Evolutionary conservation across 2,888 invertebrate genomes (phyloP), one percentile per base, ranked within the genome.

Genomic region (Apocheima hispidaria): DNA sequence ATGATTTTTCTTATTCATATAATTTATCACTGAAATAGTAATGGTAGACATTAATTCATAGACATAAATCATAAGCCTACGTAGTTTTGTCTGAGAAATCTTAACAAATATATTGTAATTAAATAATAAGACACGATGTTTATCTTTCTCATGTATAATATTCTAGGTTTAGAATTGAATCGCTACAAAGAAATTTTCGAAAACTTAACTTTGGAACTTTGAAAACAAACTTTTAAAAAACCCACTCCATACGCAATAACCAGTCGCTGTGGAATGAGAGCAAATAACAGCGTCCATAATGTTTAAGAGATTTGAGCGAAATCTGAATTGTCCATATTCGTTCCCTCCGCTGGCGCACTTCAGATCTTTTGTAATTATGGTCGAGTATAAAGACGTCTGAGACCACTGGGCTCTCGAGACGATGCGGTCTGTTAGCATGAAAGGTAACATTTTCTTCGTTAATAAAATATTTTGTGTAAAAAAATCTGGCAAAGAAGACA

Each of bases 311-410:
- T 55, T 55, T 21, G 26, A 43, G 50, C 14, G 9, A 51, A 57
- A 58, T 52, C 52, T 52, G 40, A 33, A 59, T 48, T 23, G 59
- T 44, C 30, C 43, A 58, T 44, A 51, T 10, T 50, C 18, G 41
- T 35, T 30, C 41, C 18, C 35, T 54, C 10, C 48, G 30, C 40
- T 33, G 14, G 10, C 20, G 21, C 28, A 26, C 40, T 49, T 44
- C 38, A 33, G 21, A 36, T 26, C 43, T 44, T 28, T 14, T 51
- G 43, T 58, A 44, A 58, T 50, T 49, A 50, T 50, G 57, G 16
- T 30, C 44, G 28, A n/a, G 23, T 21, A 21, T 23, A 14, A 26
- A 30, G 30, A 43, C 28, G 51, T 41, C 28, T 30, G 23, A 36
- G 51, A 14, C 51, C 58, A 38, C 58, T 18, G 33, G 4, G 43